phyloP scores from a whole-genome alignment of 2,113 vertebrate genomes.

The Spea bombifrons region DNA sequence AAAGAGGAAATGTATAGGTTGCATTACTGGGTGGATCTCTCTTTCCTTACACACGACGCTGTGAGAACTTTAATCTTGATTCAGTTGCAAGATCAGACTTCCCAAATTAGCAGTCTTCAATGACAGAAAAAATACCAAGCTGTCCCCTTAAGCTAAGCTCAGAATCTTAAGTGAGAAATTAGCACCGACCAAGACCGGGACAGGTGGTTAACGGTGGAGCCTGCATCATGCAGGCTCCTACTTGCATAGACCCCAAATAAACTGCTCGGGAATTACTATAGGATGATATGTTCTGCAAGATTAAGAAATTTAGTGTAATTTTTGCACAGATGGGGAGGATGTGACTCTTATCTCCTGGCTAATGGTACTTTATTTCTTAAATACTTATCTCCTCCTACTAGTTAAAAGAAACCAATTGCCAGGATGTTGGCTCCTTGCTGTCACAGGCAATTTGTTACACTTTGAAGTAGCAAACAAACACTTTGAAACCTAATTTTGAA shows the following conservation, averaged over 20 bases:
- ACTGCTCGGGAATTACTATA: conserved; percentile 51
- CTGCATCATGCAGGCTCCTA: conserved; percentile 52
- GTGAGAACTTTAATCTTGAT: conserved; percentile 71
- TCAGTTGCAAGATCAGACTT: conserved; percentile 58
- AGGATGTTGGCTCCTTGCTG: conserved; percentile 7
- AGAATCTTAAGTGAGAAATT: conserved; percentile 49
- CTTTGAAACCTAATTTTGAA: conserved; percentile 26
- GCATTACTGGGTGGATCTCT: conserved; percentile 58
- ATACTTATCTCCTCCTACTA: conserved; percentile 22
- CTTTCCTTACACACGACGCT: conserved; percentile 59
- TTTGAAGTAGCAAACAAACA: conserved; percentile 32
- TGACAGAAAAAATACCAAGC: conserved; percentile 57
- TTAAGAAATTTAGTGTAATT: conserved; percentile 35
- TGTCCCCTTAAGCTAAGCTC: conserved; percentile 56
- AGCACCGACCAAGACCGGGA: conserved; percentile 46
- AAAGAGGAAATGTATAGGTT: conserved; percentile 54
- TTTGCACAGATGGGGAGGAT: conserved; percentile 26
- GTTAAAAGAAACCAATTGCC: conserved; percentile 10
- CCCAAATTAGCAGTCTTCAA: conserved; percentile 58
- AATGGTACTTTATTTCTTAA: conserved; percentile 4
- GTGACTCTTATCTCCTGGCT: conserved; percentile 14
- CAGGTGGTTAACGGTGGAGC: conserved; percentile 58
- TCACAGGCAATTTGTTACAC: conserved; percentile 25
- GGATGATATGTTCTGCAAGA: conserved; percentile 44
- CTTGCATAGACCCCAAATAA: conserved; percentile 28